phyloP scores from a whole-genome alignment of 2,113 vertebrate genomes.

The Albula glossodonta region DNA sequence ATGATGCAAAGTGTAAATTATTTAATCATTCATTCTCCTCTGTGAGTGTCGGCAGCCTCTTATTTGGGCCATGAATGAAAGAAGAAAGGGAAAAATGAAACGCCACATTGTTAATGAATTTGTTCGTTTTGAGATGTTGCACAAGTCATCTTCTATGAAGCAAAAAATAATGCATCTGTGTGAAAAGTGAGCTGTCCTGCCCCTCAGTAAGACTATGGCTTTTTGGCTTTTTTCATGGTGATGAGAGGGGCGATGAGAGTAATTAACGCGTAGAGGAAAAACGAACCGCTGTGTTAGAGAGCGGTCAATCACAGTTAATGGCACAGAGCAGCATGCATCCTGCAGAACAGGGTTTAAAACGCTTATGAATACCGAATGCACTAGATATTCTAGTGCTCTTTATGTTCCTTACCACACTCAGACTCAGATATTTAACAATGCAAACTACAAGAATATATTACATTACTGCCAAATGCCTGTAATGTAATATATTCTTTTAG shows the following conservation, averaged over 20 bases:
- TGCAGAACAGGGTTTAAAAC: neutral
- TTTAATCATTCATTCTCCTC: constrained; percentile 20
- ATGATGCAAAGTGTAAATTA: constrained; percentile 17
- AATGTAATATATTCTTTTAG: neutral
- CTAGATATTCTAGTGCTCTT: neutral
- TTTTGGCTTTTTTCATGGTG: neutral
- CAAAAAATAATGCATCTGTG: neutral
- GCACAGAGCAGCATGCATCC: neutral
- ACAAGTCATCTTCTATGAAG: no score
- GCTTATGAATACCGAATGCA: neutral
- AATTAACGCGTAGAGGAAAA: neutral
- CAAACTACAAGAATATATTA: neutral
- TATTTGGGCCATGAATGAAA: neutral
- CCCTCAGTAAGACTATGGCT: neutral
- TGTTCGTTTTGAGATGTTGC: neutral
- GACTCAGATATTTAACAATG: neutral
- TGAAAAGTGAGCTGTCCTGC: neutral
- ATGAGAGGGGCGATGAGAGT: neutral
- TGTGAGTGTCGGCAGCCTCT: neutral
- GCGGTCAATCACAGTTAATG: neutral
- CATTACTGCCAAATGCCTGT: no score
- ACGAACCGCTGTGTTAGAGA: neutral
- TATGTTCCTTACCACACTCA: neutral
- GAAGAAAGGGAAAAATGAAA: neutral
- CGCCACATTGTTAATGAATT: constrained; percentile 19